Evolutionary conservation across 2,113 vertebrate species (phyloP).

Genomic region (Benitochromis conjunctus): DNA sequence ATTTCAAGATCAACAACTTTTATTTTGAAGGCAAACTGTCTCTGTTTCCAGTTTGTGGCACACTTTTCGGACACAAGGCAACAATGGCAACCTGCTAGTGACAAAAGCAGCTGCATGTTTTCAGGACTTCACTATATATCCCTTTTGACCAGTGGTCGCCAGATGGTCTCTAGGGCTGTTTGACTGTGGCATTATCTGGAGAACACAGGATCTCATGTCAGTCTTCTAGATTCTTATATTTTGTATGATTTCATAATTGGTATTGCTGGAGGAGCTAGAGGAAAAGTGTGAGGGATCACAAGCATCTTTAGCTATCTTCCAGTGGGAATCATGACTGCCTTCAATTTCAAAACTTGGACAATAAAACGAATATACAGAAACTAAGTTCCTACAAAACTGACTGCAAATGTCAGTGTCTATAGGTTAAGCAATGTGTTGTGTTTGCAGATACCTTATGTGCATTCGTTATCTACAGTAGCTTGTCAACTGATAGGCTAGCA

Average conservation of each 20-base stretch:
- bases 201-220: neutral
- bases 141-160: neutral
- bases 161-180: neutral
- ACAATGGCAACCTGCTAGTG: accelerated
- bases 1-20: neutral
- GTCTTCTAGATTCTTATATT: neutral
- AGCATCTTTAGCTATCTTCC: neutral
- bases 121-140: neutral
- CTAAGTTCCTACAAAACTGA: neutral
- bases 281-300: neutral
- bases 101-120: neutral
- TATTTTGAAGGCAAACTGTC: neutral
- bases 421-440: neutral
- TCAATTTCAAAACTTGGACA: neutral
- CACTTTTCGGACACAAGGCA: neutral
- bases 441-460: neutral
- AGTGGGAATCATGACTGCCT: neutral
- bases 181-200: neutral
- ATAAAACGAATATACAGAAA: neutral
- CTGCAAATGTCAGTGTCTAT: neutral
- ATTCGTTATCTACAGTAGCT: neutral
- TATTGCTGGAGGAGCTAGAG: accelerated
- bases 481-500: neutral
- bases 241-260: neutral
- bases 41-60: neutral